phyloP scores from a whole-genome alignment of 1,140 invertebrate genomes.

The Zaprionus taronus region DNA sequence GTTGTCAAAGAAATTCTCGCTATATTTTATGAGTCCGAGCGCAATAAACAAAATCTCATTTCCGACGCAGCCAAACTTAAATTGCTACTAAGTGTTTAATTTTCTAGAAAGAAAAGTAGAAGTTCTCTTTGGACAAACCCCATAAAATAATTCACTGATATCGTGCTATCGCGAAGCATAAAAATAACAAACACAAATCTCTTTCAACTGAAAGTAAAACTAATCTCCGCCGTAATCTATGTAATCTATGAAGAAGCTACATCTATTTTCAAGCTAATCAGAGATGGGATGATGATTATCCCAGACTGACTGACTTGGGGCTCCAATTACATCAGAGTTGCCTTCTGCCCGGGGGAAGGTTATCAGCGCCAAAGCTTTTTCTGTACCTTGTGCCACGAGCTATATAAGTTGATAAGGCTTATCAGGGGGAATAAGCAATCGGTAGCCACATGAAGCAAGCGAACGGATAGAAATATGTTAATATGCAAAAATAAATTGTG shows the following conservation, averaged over 20 bases:
- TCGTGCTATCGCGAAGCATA: not conserved
- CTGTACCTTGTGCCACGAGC: not conserved
- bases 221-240: not conserved
- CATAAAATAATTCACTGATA: not conserved
- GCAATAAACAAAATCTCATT: not conserved
- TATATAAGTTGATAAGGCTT: conserved; percentile 48
- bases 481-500: conserved; percentile 37
- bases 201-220: not conserved
- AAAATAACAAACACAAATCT: not conserved
- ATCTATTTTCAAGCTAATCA: not conserved
- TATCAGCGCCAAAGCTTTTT: not conserved
- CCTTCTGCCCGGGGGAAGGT: not conserved
- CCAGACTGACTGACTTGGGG: not conserved
- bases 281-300: not conserved
- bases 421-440: conserved; percentile 48
- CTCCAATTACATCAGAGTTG: not conserved
- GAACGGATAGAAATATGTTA: conserved; percentile 13
- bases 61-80: not conserved
- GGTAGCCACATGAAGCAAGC: conserved; percentile 17
- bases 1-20: not conserved
- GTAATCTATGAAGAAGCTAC: not conserved
- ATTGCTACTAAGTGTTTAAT: not conserved
- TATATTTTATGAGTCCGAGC: not conserved
- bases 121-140: not conserved
- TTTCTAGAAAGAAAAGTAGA: not conserved